phyloP scores from a whole-genome alignment of 35 echinoderm and acorn worm species.

The Nesometra sesokonis region DNA sequence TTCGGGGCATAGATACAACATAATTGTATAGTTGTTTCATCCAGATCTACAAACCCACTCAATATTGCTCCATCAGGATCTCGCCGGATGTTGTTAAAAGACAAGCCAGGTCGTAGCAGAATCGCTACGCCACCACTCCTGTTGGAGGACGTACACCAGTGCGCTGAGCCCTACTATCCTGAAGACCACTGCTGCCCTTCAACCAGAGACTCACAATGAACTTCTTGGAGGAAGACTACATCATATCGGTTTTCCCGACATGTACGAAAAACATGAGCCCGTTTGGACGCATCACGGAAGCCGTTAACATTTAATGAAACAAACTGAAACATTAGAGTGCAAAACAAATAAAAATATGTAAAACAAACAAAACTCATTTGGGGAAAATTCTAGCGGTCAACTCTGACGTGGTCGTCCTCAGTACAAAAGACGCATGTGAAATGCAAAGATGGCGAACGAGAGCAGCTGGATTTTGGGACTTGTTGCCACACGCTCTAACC shows the following conservation, averaged over 20 bases:
- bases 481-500: not conserved
- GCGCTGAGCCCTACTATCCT: not conserved
- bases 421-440: not conserved
- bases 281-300: not conserved
- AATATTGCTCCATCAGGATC: not conserved
- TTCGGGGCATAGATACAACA: constrained; percentile 29
- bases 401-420: not conserved
- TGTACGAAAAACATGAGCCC: not conserved
- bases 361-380: not conserved
- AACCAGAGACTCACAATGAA: not conserved
- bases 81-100: not conserved
- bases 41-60: not conserved
- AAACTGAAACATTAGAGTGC: not conserved
- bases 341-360: not conserved
- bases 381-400: not conserved
- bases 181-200: not conserved
- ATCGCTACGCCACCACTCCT: not conserved
- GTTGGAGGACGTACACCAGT: not conserved
- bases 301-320: constrained; percentile 19
- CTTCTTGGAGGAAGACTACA: constrained; percentile 29
- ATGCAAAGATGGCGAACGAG: not conserved
- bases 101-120: not conserved
- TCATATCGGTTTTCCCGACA: not conserved
- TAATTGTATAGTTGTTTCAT: not conserved
- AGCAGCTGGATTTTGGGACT: not conserved